A percentile compares a stretch with the other conserved stretches of the same genome.
These are phyloP conservation scores for Aspidiotus rigidus DNA, from an alignment of 2,888 invertebrate genomes.

Conservation along the genomic window DNA sequence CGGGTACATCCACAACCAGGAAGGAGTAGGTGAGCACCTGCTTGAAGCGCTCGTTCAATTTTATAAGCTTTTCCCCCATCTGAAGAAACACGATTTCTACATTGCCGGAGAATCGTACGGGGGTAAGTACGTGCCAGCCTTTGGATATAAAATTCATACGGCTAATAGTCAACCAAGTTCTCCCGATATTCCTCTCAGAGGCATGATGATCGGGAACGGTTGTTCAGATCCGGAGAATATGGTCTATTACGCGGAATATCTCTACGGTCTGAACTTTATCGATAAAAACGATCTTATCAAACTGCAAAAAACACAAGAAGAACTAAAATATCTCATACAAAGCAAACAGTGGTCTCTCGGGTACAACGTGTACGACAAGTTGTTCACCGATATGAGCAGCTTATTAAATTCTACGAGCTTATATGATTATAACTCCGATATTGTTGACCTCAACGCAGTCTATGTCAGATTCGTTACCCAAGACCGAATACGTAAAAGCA, in stretches of 20 bases:
- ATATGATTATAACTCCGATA: not conserved
- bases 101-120: slow-evolving; percentile 84
- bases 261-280: not conserved
- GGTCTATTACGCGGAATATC: not conserved
- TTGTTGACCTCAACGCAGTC: not conserved
- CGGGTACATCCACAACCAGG: slow-evolving; percentile 71
- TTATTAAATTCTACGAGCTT: not conserved
- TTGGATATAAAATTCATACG: slow-evolving; percentile 61
- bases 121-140: slow-evolving; percentile 69
- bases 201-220: slow-evolving; percentile 50
- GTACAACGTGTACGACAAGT: not conserved
- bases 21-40: slow-evolving; percentile 68
- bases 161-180: slow-evolving; percentile 57
- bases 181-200: slow-evolving; percentile 45
- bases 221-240: slow-evolving; percentile 53
- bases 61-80: slow-evolving; percentile 69
- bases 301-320: not conserved
- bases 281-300: not conserved
- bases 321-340: not conserved
- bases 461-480: slow-evolving; percentile 1
- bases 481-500: slow-evolving; percentile 45
- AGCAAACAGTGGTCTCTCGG: not conserved
- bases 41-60: slow-evolving; percentile 70
- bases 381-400: not conserved
- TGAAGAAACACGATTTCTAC: slow-evolving; percentile 66